Evolutionary conservation across 2,888 invertebrate species (phyloP).

Genomic region (Drosophila anomelani): DNA sequence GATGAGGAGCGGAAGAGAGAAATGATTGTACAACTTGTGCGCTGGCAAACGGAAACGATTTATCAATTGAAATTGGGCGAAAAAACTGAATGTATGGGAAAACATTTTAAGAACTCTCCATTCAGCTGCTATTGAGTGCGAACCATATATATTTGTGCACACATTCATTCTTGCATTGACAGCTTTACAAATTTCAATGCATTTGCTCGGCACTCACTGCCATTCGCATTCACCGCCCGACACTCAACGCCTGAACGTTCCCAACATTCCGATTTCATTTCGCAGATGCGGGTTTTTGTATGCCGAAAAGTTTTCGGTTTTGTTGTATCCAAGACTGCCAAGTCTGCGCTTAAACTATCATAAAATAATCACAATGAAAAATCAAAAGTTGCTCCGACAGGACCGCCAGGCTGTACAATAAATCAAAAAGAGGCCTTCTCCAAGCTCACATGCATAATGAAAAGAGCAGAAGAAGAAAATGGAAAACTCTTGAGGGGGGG

Average conservation of each 20-base stretch:
- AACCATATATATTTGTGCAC: slow-evolving; percentile 21
- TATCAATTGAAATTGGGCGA: slow-evolving; percentile 35
- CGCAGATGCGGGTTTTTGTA: slow-evolving; percentile 30
- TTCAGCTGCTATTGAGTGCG: slow-evolving; percentile 23
- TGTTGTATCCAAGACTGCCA: slow-evolving; percentile 20
- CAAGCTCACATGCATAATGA: slow-evolving; percentile 59
- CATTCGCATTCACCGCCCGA: slow-evolving; percentile 43
- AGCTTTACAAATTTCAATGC: slow-evolving; percentile 56
- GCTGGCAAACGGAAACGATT: slow-evolving; percentile 37
- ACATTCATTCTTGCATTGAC: slow-evolving; percentile 45
- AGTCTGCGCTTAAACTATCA: slow-evolving; percentile 66
- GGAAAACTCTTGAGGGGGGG: slow-evolving; percentile 23
- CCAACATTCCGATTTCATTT: slow-evolving; percentile 38
- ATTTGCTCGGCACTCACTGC: slow-evolving; percentile 48
- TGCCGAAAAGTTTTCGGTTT: slow-evolving; percentile 24
- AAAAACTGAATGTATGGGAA: slow-evolving; percentile 8
- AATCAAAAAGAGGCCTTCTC: slow-evolving; percentile 55
- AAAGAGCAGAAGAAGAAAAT: slow-evolving; percentile 33
- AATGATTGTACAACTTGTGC: slow-evolving; percentile 23
- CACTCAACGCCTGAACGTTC: slow-evolving; percentile 15
- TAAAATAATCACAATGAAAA: slow-evolving; percentile 76
- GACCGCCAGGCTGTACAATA: slow-evolving; percentile 51
- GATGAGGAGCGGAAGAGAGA: background rate
- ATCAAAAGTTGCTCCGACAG: slow-evolving; percentile 62
- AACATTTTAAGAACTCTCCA: slow-evolving; percentile 34